These are phyloP conservation scores for Coranthus polyacanthus DNA, from an alignment of 2,797 vertebrate genomes.

Conservation along the genomic window DNA sequence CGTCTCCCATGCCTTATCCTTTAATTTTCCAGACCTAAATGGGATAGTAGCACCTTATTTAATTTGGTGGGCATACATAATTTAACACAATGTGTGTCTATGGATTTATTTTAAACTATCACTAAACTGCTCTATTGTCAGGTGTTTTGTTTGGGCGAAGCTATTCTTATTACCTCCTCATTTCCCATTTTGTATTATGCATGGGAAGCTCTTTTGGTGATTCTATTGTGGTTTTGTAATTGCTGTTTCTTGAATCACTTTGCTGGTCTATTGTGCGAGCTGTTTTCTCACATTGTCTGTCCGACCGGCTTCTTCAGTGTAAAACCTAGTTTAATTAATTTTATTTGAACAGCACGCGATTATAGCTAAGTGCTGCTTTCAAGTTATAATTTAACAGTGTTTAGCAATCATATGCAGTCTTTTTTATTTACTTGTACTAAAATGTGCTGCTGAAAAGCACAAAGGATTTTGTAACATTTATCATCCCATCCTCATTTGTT, in stretches of 20 bases:
- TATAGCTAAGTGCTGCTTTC: slow-evolving; percentile 38
- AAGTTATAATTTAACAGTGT: slow-evolving; percentile 44
- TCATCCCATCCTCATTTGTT: slow-evolving; percentile 43
- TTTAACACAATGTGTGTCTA: slow-evolving; percentile 27
- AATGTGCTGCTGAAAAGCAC: slow-evolving; percentile 31
- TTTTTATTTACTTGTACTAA: slow-evolving; percentile 34
- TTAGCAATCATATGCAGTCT: slow-evolving; percentile 12
- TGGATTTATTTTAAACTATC: slow-evolving; percentile 30
- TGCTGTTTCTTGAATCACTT: slow-evolving; percentile 59
- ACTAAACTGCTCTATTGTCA: slow-evolving; percentile 41
- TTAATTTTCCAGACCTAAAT: slow-evolving; percentile 31
- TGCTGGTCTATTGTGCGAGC: slow-evolving; percentile 45
- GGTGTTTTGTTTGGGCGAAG: slow-evolving; percentile 50
- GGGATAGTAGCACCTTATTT: slow-evolving; percentile 24
- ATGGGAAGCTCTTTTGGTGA: slow-evolving; percentile 31
- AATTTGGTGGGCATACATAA: slow-evolving; percentile 37
- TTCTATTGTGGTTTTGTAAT: slow-evolving; percentile 65
- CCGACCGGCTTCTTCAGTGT: slow-evolving; percentile 40
- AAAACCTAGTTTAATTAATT: slow-evolving; percentile 67
- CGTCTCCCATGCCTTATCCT: slow-evolving; percentile 27
- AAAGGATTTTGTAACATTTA: slow-evolving; percentile 49
- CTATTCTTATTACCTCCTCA: slow-evolving; percentile 51
- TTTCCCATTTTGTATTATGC: slow-evolving; percentile 47
- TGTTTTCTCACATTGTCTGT: slow-evolving; percentile 45
- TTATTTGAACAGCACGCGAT: slow-evolving; percentile 45